Evolutionary conservation across 2,113 vertebrate species (phyloP), one percentile per base, ranked within the genome.

Genomic region (Excalfactoria chinensis): DNA sequence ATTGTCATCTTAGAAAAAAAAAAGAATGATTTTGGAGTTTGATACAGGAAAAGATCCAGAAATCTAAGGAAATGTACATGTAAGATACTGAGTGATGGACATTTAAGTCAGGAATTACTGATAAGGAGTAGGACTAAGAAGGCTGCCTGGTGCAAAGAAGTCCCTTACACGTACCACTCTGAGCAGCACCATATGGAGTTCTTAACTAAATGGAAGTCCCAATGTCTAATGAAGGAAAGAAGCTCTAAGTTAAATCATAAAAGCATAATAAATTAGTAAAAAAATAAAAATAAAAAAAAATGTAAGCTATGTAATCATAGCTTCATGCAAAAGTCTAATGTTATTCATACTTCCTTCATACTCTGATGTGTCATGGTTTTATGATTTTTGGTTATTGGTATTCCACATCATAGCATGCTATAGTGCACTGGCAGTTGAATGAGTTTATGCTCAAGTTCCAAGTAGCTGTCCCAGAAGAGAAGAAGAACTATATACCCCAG

Each of bases 81-180:
- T 75, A 62, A 84, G 72, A 34, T 86, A 35, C 44, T 81, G 73
- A 92, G 69, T 91, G 90, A 92, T 78, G 90, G 73, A 56, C 43
- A 34, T 46, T 40, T 22, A 56, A 93, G 60, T n/a, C 60, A 86
- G 51, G 43, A 93, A 68, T 93, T 95, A 88, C n/a, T 91, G 83
- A 77, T 91, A 79, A 90, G 18, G 43, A 88, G 60, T 81, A 93
- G 90, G 93, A 68, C 69, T 94, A 79, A 93, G 92, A 93, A 88
- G 76, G 44, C 13, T 44, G 15, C 53, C 73, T 86, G 72, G 48
- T 90, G 53, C 58, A 77, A 13, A 25, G 48, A 88, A 88, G 43
- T 64, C 20, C 32, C 32, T 76, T 91, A 67, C 34, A 40, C 26
- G 16, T 75, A 68, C 56, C 35, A 64, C 28, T n/a, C 20, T 67